A percentile compares a stretch with the other conserved stretches of the same genome.
Conservation (phyloP, 1,140 invertebrate genomes). For the Drosophila pseudoobscura region DNA sequence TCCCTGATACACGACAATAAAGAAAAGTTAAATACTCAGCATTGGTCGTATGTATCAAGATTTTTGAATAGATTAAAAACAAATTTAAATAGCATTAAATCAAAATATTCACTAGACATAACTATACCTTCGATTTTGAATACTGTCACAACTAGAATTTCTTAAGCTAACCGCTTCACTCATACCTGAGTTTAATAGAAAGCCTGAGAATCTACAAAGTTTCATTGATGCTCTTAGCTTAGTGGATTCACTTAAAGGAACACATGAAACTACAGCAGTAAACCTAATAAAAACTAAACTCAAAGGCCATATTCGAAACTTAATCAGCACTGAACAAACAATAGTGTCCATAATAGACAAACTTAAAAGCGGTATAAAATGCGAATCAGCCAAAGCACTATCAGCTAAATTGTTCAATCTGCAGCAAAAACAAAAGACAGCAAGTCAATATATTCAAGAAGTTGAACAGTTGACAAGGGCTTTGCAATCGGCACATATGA, state of each 20-base stretch:
- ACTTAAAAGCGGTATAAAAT: background rate
- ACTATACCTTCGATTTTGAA: constrained; percentile 1
- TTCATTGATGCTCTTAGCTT: background rate
- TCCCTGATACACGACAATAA: background rate
- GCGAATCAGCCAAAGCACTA: no score
- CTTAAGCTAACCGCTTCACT: no score
- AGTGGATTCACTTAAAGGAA: background rate
- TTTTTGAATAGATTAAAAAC: no score
- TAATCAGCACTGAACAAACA: background rate
- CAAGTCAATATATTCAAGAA: no score
- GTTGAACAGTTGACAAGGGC: no score
- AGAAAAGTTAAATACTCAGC: background rate
- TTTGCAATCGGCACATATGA: no score
- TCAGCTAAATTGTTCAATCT: no score
- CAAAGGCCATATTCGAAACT: background rate
- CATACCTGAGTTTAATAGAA: background rate
- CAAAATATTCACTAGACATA: constrained; percentile 11
- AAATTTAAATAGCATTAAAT: no score
- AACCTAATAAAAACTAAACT: constrained; percentile 5
- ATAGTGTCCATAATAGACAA: background rate
- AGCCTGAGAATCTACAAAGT: background rate
- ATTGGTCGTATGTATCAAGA: no score
- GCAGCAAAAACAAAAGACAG: no score
- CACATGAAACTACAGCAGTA: background rate
- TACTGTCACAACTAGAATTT: background rate